Conservation (phyloP, 2,113 vertebrate genomes). For the Grantiella picta region DNA sequence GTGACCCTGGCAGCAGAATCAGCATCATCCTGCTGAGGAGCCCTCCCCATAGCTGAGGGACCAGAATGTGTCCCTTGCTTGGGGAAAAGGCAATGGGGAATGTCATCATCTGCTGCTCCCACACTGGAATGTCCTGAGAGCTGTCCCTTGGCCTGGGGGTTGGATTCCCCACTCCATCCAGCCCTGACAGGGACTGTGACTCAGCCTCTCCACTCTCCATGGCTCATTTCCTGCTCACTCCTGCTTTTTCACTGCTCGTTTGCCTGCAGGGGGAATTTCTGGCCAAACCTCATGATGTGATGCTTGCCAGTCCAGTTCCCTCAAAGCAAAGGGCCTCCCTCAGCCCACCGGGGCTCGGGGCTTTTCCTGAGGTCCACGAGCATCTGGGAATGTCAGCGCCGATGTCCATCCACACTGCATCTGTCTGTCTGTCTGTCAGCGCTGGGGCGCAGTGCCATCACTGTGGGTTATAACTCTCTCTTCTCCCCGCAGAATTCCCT, state of each 20-base stretch:
- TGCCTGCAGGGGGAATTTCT: slow-evolving; percentile 26
- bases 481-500: slow-evolving; percentile 82
- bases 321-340: background rate
- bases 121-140: background rate
- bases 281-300: background rate
- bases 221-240: slow-evolving; percentile 30
- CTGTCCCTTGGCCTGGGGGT: background rate
- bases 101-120: background rate
- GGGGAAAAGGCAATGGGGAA: background rate
- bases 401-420: rapidly evolving
- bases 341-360: background rate
- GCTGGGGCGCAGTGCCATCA: rapidly evolving
- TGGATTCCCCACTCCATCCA: background rate
- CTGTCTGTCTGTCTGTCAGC: background rate
- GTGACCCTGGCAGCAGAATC: background rate
- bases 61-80: background rate
- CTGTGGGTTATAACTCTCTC: background rate
- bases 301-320: background rate
- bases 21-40: background rate
- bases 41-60: background rate
- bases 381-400: rapidly evolving
- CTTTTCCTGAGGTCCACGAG: background rate
- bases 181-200: background rate
- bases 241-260: background rate
- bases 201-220: background rate